Conservation (phyloP, 2,113 vertebrate species). For the Leptobrachium ailaonicum region DNA sequence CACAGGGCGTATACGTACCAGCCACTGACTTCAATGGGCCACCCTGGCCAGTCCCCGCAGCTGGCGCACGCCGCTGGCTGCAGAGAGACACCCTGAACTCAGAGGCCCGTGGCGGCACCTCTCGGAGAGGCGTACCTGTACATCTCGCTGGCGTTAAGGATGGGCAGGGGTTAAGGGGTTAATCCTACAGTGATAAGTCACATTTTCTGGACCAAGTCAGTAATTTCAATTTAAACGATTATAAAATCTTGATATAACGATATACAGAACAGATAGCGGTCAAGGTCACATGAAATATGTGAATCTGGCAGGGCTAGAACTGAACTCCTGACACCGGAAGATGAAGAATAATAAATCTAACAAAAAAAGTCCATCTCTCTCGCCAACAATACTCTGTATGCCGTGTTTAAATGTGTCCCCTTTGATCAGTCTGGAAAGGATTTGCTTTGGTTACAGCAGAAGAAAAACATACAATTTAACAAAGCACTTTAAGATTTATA, state of each 20-base stretch:
- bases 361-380: background rate
- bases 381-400: conserved; percentile 1
- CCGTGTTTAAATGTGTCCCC: conserved; percentile 10
- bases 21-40: no score
- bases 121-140: no score
- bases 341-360: conserved; percentile 10
- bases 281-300: conserved; percentile 24
- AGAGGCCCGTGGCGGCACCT: no score
- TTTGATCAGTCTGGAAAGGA: conserved; percentile 28
- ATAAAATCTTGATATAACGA: background rate
- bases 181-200: conserved; percentile 20
- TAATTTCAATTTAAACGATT: conserved; percentile 34
- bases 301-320: conserved; percentile 2
- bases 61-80: no score
- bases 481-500: conserved; percentile 9
- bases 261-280: background rate
- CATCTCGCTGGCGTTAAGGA: no score
- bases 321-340: conserved; percentile 1
- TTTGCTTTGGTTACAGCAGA: conserved; percentile 31
- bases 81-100: no score
- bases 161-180: no score
- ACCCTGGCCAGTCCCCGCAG: no score
- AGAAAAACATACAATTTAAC: conserved; percentile 16
- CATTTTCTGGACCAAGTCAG: conserved; percentile 6
- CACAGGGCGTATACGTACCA: background rate